These are phyloP conservation scores for Babyrousa celebensis DNA, from an alignment of 2,797 vertebrate species.

Conservation along the genomic window DNA sequence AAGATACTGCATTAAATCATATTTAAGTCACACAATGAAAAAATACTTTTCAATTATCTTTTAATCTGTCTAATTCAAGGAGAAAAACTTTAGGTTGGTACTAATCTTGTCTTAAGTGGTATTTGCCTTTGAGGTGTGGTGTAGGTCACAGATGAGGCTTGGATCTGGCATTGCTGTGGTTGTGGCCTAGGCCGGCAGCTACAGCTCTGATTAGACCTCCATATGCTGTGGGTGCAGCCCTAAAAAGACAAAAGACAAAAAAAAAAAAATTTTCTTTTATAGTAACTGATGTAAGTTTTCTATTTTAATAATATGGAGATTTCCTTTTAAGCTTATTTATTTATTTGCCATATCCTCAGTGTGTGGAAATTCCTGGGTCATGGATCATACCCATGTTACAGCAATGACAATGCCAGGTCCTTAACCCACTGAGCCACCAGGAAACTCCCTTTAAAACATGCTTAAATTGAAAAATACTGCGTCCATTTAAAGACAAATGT, in stretches of 20 bases:
- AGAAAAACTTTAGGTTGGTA: conserved; percentile 19
- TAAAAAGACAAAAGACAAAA: too few relatives aligned
- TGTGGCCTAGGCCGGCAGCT: too few relatives aligned
- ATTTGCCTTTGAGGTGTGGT: not conserved
- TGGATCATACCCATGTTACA: too few relatives aligned
- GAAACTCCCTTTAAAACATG: not conserved
- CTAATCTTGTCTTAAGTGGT: not conserved
- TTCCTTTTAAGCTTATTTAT: not conserved
- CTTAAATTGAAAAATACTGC: not conserved
- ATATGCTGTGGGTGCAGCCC: too few relatives aligned
- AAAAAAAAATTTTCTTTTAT: not conserved
- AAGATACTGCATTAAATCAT: conserved; percentile 22
- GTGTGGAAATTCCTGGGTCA: too few relatives aligned
- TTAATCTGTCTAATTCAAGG: conserved; percentile 2
- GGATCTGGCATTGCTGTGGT: too few relatives aligned
- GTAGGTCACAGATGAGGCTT: too few relatives aligned
- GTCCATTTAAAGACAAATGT: conserved; percentile 11
- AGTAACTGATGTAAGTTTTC: conserved; percentile 19
- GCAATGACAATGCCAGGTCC: too few relatives aligned
- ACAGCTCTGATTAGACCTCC: too few relatives aligned
- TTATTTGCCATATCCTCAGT: too few relatives aligned
- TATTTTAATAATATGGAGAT: conserved; percentile 42
- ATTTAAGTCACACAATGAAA: conserved; percentile 25
- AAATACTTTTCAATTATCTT: not conserved
- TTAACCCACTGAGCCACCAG: too few relatives aligned